Evolutionary conservation across 2,888 invertebrate species (phyloP), one percentile per base, ranked within the genome.

Genomic region (Rotaria sp.): DNA sequence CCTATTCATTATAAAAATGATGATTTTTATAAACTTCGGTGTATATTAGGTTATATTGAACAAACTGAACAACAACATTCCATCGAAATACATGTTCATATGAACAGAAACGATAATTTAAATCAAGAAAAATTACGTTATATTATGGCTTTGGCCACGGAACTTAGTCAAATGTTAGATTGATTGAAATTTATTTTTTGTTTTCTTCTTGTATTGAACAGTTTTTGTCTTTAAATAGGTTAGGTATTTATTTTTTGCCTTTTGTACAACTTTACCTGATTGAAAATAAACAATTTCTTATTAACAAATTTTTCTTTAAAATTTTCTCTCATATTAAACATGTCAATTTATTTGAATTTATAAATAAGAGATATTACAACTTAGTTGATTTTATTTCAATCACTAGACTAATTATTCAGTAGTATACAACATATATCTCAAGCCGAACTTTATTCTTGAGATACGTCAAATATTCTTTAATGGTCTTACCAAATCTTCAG

Each of bases 1-100:
- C 45, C 80, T 1, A 80, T 80, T 26, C 80, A 80, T 80, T 80
- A 80, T 80, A 45, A 45, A 80, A 80, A 80, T 80, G 80, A 80
- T 80, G 45, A 80, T 45, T 45, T 8, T 45, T 80, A 80, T 45
- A 41, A 80, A 45, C 41, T 80, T 10, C 8, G 45, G n/a, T 80
- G 80, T 80, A n/a, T n/a, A 45, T 45, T 41, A 45, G 80, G 80
- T 41, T 80, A 80, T 80, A 41, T 80, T 45, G 80, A 45, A 26
- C 41, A 75, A 75, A 4, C 11, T 7, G 41, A 41, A 67, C 67
- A 67, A 67, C 35, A 67, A 35, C 35, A 7, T 15, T 80, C 45
- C 0, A 26, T 80, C n/a, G 80, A 80, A 80, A 26, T 80, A 15
- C 26, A 45, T 45, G 45, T 80, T 13, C 24, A 80, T 11, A 80